Conservation (phyloP, 1,140 invertebrate genomes). For the Lysiphlebus fabarum region DNA sequence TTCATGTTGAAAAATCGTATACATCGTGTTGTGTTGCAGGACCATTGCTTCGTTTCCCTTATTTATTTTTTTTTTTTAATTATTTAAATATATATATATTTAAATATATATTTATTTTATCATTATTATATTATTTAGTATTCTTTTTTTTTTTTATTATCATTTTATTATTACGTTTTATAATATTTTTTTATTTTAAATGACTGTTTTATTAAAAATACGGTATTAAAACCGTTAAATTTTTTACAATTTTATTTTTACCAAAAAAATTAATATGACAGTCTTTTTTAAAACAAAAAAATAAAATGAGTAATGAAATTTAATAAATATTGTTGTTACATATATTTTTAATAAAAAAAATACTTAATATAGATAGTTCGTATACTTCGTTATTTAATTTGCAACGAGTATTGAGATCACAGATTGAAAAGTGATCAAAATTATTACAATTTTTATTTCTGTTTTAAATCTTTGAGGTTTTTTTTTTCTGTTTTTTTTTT, state of each 20-base stretch:
- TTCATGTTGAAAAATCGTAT: conserved; percentile 57
- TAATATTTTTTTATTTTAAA: not conserved
- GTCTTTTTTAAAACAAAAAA: no score
- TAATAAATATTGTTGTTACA: no score
- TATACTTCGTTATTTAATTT: not conserved
- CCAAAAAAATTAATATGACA: no score
- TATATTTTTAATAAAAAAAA: no score
- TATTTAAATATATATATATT: conserved; percentile 20
- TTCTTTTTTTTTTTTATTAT: conserved; percentile 20
- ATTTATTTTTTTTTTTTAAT: conserved; percentile 30
- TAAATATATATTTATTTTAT: conserved; percentile 27
- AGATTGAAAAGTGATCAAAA: conserved; percentile 52
- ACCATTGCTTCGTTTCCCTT: conserved; percentile 48
- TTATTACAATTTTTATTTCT: conserved; percentile 39
- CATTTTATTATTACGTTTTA: conserved; percentile 7
- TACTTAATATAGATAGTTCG: no score
- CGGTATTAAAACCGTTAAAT: no score
- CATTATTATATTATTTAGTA: conserved; percentile 26
- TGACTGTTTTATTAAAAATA: no score
- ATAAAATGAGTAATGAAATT: no score
- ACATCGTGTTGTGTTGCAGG: conserved; percentile 54
- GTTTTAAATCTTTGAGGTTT: conserved; percentile 8
- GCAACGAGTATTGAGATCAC: conserved; percentile 50
- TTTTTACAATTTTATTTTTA: no score
- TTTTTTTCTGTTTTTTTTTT: conserved; percentile 29